Evolutionary conservation across 1,140 invertebrate species (phyloP).

Genomic region (Sminthurides bifidus): DNA sequence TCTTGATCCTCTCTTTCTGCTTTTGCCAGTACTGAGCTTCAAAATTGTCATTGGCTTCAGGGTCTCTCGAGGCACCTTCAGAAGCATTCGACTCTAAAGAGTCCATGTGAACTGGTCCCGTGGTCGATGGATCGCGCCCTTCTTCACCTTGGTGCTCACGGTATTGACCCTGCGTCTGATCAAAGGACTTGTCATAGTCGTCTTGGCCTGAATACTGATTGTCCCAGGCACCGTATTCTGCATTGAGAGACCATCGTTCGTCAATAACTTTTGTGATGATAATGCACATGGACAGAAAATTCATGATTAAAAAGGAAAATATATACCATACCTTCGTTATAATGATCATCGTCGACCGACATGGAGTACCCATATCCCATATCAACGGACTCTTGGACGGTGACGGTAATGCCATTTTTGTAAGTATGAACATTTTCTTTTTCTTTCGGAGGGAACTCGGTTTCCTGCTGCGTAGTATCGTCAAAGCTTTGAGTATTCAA

Average conservation of each 20-base stretch:
- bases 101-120: conserved; percentile 30
- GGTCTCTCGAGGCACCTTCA: conserved; percentile 17
- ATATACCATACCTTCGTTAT: background rate
- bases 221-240: no score
- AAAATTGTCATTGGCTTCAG: conserved; percentile 27
- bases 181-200: background rate
- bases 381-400: conserved; percentile 14
- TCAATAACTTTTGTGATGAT: no score
- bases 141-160: conserved; percentile 24
- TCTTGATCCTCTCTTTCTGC: conserved; percentile 28
- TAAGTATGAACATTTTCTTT: background rate
- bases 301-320: no score
- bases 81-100: conserved; percentile 30
- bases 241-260: no score
- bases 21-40: conserved; percentile 32
- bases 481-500: conserved; percentile 6
- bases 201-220: conserved; percentile 7
- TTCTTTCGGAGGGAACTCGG: background rate
- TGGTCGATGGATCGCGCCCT: conserved; percentile 5
- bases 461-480: background rate
- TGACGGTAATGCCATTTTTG: conserved; percentile 3
- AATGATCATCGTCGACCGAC: conserved; percentile 2
- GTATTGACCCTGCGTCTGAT: conserved; percentile 12
- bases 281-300: no score
- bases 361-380: conserved; percentile 16